Percentiles rank a stretch among this genome's conserved stretches.
phyloP scores from a whole-genome alignment of 2,113 vertebrate species.

The Engystomops pustulosus region DNA sequence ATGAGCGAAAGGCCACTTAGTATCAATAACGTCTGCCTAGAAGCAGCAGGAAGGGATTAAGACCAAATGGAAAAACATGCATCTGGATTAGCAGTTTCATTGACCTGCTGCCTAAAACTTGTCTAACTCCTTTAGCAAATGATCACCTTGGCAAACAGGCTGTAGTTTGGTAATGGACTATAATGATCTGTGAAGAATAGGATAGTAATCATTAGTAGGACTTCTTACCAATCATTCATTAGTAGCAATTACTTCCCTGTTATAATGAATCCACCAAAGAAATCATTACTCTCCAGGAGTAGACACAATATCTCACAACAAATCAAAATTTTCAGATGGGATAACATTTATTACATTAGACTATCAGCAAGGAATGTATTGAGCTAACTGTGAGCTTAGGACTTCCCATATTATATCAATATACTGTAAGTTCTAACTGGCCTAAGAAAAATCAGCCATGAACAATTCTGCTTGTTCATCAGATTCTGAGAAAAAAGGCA shows the following conservation, averaged over 20 bases:
- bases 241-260: constrained; percentile 54
- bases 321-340: constrained; percentile 40
- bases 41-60: constrained; percentile 60
- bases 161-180: constrained; percentile 51
- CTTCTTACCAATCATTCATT: constrained; percentile 54
- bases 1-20: constrained; percentile 58
- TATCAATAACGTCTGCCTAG: constrained; percentile 59
- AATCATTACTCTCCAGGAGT: constrained; percentile 51
- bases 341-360: constrained; percentile 32
- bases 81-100: constrained; percentile 60
- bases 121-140: constrained; percentile 58
- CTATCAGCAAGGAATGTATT: neutral
- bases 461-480: neutral
- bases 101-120: constrained; percentile 60
- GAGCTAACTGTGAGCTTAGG: constrained; percentile 1
- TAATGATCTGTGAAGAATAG: constrained; percentile 57
- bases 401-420: neutral
- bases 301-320: constrained; percentile 36
- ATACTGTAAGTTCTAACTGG: too few species aligned
- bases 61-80: constrained; percentile 59
- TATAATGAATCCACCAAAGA: constrained; percentile 58
- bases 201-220: constrained; percentile 53
- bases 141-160: constrained; percentile 57
- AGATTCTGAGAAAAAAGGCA: neutral
- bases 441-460: neutral